Evolutionary conservation across 2,797 vertebrate genomes (phyloP).

Genomic region (Eurystomus glaucurus): DNA sequence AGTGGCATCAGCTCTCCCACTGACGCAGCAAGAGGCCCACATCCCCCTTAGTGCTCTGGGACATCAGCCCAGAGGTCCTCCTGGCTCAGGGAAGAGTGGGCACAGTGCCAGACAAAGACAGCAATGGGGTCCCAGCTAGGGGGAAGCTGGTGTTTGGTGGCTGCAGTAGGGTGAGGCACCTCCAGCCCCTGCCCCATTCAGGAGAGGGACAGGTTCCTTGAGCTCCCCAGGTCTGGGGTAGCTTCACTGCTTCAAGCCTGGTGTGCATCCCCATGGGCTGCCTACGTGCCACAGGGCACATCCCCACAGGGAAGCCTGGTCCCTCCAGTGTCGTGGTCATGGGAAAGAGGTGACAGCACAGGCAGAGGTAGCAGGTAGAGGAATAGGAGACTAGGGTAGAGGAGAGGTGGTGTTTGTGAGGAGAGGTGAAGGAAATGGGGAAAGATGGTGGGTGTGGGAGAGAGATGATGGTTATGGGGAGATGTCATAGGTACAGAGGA

Average conservation of each 20-base stretch:
- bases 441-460: neutral
- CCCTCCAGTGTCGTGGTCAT: neutral
- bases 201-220: neutral
- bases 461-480: neutral
- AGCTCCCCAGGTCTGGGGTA: neutral
- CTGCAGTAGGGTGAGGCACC: neutral
- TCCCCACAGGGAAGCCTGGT: neutral
- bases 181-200: neutral
- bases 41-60: neutral
- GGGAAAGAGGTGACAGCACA: neutral
- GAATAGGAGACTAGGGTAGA: neutral
- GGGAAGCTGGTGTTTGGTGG: neutral
- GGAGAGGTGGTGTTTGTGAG: no score
- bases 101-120: accelerated
- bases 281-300: neutral
- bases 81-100: accelerated
- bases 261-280: neutral
- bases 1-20: neutral
- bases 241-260: neutral
- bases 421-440: neutral
- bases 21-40: neutral
- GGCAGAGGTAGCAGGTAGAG: neutral
- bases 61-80: neutral
- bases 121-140: neutral
- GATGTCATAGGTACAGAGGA: neutral